Evolutionary conservation across 2,113 vertebrate genomes (phyloP).

Genomic region (Ceyx cyanopectus): DNA sequence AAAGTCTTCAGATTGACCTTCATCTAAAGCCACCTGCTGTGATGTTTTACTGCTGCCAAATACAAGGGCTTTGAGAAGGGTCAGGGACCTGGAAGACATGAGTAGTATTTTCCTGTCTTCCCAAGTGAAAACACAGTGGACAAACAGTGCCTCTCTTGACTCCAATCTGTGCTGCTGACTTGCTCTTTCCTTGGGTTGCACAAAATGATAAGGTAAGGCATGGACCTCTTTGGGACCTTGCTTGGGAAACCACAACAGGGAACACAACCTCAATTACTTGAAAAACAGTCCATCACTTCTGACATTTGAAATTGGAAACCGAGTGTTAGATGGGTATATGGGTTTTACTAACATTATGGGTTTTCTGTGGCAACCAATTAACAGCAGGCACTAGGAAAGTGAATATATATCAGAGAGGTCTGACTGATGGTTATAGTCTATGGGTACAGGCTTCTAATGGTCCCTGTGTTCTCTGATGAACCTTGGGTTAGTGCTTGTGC

Average conservation of each 20-base stretch:
- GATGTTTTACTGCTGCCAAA: background rate
- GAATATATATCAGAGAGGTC: background rate
- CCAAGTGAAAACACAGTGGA: background rate
- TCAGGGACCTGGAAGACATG: background rate
- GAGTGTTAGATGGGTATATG: background rate
- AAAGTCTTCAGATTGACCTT: background rate
- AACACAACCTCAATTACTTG: background rate
- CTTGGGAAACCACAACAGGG: background rate
- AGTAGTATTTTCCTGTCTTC: background rate
- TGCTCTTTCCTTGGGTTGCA: background rate
- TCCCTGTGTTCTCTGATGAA: background rate
- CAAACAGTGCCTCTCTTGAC: accelerated
- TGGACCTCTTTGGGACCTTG: background rate
- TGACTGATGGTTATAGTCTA: background rate
- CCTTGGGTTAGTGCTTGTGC: background rate
- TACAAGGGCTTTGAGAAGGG: background rate
- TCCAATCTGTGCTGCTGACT: background rate
- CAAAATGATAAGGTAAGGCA: background rate
- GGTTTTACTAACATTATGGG: background rate
- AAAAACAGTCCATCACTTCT: background rate
- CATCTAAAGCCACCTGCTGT: background rate
- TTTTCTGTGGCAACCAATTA: background rate
- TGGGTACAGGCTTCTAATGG: background rate
- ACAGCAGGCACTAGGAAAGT: background rate
- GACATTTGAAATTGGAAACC: background rate